Base-by-base conservation (phyloP, 2,888 invertebrate species). In the Acrobasis suavella region DNA sequence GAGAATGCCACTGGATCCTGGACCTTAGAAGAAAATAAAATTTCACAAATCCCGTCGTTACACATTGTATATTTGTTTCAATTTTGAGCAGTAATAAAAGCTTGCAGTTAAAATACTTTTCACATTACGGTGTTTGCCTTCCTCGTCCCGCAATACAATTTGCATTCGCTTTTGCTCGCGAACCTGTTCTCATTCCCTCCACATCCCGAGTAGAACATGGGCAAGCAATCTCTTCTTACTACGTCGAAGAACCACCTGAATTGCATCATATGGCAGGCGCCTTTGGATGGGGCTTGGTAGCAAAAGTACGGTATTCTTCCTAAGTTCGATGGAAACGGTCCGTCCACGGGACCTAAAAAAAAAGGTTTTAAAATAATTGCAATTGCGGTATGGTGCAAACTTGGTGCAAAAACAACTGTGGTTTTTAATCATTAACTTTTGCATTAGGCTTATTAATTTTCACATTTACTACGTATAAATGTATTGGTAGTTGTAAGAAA, bases 161-260 rank as follows among this genome's bases (percentile, higher is more conserved):
- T 56, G 42, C 56, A 56, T 17, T 56, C 56, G 1, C 17, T 7
- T 56, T 56, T 42, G 14, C 42, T 56, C 1, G 1, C 9, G n/a
- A 56, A 56, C 17, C 42, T 10, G 67, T 92, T 92, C 64, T 88
- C 88, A 62, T 91, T 92, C 15, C 91, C 91, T 0, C 91, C 91
- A 64, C 91, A 91, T 0, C 91, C 91, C 0, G 91, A 91, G 67
- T 90, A 91, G 64, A 87, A 77, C 87, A 91, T 89, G 6, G 82
- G 84, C 82, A 83, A 80, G 66, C 91, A 91, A 63, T 78, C 70
- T 39, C 91, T 77, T 64, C 85, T 75, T 9, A 90, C 78, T 1
- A 91, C 56, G 65, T 92, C 91, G 72, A 72, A 91, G 78, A 89
- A 92, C 82, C 87, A 91, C 1, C 80, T 79, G 63, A 81, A 64